Evolutionary conservation across 2,797 vertebrate species (phyloP).

Genomic region (Threskiornis aethiopicus): DNA sequence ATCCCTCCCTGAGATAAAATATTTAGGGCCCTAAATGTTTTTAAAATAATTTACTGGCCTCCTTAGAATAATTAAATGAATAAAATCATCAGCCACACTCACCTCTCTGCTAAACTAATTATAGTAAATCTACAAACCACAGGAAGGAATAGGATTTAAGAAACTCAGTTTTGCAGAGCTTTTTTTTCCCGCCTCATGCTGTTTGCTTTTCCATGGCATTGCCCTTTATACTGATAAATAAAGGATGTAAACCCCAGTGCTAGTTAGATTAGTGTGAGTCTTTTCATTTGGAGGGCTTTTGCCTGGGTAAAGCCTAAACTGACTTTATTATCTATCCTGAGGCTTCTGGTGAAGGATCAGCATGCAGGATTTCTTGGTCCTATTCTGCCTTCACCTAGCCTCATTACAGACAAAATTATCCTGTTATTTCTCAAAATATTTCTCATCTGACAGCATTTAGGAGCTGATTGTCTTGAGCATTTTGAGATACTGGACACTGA

Average conservation of each 20-base stretch:
- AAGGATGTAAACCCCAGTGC: not conserved
- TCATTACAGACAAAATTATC: not conserved
- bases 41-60: not conserved
- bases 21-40: not conserved
- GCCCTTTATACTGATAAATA: not conserved
- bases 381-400: not conserved
- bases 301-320: not conserved
- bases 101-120: not conserved
- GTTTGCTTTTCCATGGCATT: not conserved
- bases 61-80: not conserved
- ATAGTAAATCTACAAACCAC: not conserved
- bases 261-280: not conserved
- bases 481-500: not conserved
- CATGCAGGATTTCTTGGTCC: not conserved
- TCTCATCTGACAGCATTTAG: not conserved
- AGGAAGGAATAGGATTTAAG: not conserved
- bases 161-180: not conserved
- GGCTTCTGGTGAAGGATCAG: not conserved
- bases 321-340: not conserved
- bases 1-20: not conserved
- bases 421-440: not conserved
- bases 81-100: not conserved
- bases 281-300: not conserved
- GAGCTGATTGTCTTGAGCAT: not conserved
- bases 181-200: fast-evolving